phyloP scores from a whole-genome alignment of 1,140 invertebrate genomes.

The Coenobita brevimanus region DNA sequence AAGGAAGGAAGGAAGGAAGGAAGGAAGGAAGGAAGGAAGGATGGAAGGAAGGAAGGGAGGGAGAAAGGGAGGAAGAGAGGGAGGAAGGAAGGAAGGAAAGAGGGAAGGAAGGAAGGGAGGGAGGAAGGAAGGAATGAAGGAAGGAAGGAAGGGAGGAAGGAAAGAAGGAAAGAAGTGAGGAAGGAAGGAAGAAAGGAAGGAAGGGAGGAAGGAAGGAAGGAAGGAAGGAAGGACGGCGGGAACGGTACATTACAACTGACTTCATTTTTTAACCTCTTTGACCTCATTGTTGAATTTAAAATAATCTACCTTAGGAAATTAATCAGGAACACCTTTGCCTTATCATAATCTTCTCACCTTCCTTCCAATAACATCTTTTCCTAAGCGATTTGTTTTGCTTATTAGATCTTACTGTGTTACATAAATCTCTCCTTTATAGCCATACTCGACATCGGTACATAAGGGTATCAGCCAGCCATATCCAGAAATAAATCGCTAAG shows the following conservation, averaged over 20 bases:
- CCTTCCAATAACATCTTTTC: too few species aligned
- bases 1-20: constrained; percentile 1
- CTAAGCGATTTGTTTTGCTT: too few species aligned
- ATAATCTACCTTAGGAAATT: background rate
- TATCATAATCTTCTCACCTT: too few species aligned
- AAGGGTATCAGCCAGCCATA: too few species aligned
- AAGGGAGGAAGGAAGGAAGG: background rate
- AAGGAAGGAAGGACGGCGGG: background rate
- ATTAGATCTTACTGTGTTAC: too few species aligned
- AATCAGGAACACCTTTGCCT: background rate
- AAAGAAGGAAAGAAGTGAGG: background rate
- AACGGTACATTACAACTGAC: background rate
- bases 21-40: background rate
- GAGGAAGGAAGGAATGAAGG: background rate
- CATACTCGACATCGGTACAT: too few species aligned
- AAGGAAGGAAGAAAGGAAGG: constrained; percentile 1
- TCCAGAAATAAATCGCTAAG: too few species aligned
- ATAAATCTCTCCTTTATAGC: too few species aligned
- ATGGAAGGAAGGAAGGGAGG: background rate
- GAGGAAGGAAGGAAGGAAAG: background rate
- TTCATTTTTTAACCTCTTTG: background rate
- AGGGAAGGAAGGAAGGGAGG: constrained; percentile 1
- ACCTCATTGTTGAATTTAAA: background rate
- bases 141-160: constrained; percentile 1
- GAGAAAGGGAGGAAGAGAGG: background rate